phyloP scores from a whole-genome alignment of 2,113 vertebrate species.

The human (Homo sapiens) region DNA sequence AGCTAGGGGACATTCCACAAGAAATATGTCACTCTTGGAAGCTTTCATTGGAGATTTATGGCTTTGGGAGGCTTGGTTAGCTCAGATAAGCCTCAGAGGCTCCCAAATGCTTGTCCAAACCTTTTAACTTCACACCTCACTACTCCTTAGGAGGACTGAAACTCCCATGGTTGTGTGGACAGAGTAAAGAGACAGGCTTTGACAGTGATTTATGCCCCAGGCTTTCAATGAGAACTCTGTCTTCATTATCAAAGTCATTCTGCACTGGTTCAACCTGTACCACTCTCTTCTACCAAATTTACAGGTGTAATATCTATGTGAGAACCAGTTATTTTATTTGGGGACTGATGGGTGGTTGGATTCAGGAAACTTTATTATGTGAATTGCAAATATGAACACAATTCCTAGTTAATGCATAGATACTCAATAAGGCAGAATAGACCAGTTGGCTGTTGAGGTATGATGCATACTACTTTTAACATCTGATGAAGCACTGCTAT shows the following conservation, averaged over 20 bases:
- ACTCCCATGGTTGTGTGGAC: neutral
- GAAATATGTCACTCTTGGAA: neutral
- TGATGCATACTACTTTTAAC: neutral
- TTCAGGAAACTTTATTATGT: neutral
- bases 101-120: constrained; percentile 44
- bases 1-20: neutral
- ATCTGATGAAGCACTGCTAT: neutral
- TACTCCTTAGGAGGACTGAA: constrained; percentile 18
- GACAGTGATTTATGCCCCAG: neutral
- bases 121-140: constrained; percentile 47
- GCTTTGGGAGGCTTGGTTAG: neutral
- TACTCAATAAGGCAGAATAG: neutral
- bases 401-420: neutral
- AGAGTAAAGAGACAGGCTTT: neutral
- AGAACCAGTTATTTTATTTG: neutral
- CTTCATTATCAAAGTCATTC: neutral
- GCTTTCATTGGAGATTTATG: constrained; percentile 31
- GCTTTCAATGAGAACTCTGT: neutral
- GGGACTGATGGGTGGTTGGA: neutral
- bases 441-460: neutral
- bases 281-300: neutral
- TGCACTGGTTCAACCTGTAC: neutral
- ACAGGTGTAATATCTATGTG: neutral
- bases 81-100: constrained; percentile 53
- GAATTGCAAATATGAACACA: neutral